Conservation (phyloP, 2,797 vertebrate genomes). For the Enteromius unitaeniatus region DNA sequence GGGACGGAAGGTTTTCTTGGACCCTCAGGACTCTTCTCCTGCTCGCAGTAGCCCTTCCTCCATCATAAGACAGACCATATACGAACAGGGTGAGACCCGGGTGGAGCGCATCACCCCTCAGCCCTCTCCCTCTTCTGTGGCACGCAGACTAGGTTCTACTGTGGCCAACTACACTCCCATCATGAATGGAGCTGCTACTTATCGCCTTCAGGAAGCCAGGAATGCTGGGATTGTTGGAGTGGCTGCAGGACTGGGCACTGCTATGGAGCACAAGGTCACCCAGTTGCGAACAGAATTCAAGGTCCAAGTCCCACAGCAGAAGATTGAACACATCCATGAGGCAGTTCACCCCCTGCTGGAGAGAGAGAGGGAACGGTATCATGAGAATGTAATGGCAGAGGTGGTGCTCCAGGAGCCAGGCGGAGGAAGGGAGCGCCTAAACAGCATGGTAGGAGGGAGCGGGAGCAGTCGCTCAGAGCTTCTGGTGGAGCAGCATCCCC, state of each 20-base stretch:
- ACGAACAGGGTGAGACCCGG: slow-evolving; percentile 80
- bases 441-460: slow-evolving; percentile 70
- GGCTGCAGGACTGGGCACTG: slow-evolving; percentile 68
- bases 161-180: slow-evolving; percentile 77
- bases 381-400: slow-evolving; percentile 75
- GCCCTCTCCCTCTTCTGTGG: slow-evolving; percentile 65
- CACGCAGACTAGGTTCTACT: slow-evolving; percentile 70
- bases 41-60: slow-evolving; percentile 72
- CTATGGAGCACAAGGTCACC: slow-evolving; percentile 44
- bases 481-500: slow-evolving; percentile 71
- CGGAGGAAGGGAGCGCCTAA: slow-evolving; percentile 67
- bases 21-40: slow-evolving; percentile 78
- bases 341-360: slow-evolving; percentile 69
- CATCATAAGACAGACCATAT: slow-evolving; percentile 80
- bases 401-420: slow-evolving; percentile 77
- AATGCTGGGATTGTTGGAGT: slow-evolving; percentile 66
- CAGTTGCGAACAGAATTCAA: slow-evolving; percentile 33
- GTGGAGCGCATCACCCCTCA: slow-evolving; percentile 72
- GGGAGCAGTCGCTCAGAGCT: slow-evolving; percentile 64
- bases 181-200: slow-evolving; percentile 74
- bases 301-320: slow-evolving; percentile 78
- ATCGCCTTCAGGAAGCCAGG: slow-evolving; percentile 68
- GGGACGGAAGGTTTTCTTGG: slow-evolving; percentile 89
- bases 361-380: slow-evolving; percentile 51
- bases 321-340: slow-evolving; percentile 83